Conservation (phyloP, 2,888 invertebrate genomes). For the Lasioglossum figueresi region DNA sequence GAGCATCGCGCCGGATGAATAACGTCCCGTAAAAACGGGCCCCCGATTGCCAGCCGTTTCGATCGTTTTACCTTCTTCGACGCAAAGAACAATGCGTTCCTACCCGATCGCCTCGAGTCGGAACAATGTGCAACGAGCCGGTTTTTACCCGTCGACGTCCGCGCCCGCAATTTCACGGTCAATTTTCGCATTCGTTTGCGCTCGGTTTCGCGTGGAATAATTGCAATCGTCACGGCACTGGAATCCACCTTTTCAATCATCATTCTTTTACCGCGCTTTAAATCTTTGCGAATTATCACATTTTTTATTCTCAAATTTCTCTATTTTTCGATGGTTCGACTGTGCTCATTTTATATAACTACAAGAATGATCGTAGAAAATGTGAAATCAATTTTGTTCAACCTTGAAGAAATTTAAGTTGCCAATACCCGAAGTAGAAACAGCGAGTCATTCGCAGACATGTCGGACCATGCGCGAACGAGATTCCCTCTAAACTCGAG, state of each 20-base stretch:
- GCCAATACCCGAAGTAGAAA: background rate
- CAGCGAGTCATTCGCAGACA: background rate
- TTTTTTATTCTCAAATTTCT: too few relatives aligned
- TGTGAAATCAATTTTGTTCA: too few relatives aligned
- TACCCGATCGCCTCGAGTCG: slow-evolving; percentile 11
- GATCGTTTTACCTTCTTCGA: slow-evolving; percentile 12
- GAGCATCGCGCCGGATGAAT: slow-evolving; percentile 28
- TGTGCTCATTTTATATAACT: too few relatives aligned
- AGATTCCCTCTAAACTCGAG: too few relatives aligned
- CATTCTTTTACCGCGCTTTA: too few relatives aligned
- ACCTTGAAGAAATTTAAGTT: too few relatives aligned
- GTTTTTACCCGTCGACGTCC: background rate
- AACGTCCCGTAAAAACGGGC: slow-evolving; percentile 44
- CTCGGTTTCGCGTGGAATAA: slow-evolving; percentile 6
- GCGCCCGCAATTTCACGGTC: slow-evolving; percentile 23
- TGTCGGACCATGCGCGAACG: too few relatives aligned
- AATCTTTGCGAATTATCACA: too few relatives aligned
- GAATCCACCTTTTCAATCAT: background rate
- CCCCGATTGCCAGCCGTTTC: background rate
- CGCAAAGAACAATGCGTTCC: slow-evolving; percentile 26
- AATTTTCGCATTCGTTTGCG: slow-evolving; percentile 16
- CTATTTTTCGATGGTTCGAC: too few relatives aligned
- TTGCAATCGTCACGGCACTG: background rate
- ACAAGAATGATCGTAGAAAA: too few relatives aligned
- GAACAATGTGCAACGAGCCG: slow-evolving; percentile 2